Evolutionary conservation across 2,888 invertebrate genomes (phyloP).

Genomic region (Cabera pusaria): DNA sequence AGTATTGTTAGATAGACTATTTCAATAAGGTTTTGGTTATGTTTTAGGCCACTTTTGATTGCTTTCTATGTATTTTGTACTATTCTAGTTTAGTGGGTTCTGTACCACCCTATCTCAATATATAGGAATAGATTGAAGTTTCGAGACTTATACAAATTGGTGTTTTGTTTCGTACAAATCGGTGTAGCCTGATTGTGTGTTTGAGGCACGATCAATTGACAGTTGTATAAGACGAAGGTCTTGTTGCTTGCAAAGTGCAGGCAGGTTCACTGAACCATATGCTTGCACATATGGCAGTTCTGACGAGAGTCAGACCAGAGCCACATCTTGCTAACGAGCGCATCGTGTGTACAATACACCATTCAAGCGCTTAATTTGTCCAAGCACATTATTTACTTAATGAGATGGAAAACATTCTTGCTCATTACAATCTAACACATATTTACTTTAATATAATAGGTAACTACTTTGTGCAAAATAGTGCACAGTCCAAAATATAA

Average conservation of each 20-base stretch:
- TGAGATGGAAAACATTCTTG: too few relatives aligned
- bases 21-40: constrained; percentile 18
- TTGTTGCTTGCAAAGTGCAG: constrained; percentile 3
- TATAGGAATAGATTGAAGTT: too few relatives aligned
- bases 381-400: too few relatives aligned
- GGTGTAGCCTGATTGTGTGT: background rate
- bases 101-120: too few relatives aligned
- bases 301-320: background rate
- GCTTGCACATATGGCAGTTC: constrained; percentile 1
- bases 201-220: constrained; percentile 25
- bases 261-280: background rate
- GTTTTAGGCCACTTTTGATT: constrained; percentile 23
- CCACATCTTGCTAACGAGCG: background rate
- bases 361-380: too few relatives aligned
- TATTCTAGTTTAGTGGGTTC: too few relatives aligned
- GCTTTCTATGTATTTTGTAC: constrained; percentile 11
- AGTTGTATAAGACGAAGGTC: constrained; percentile 4
- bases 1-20: constrained; percentile 21
- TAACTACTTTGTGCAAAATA: too few relatives aligned
- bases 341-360: too few relatives aligned
- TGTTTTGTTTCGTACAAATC: constrained; percentile 12
- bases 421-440: too few relatives aligned
- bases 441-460: too few relatives aligned
- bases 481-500: too few relatives aligned
- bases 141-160: constrained; percentile 1